These are phyloP conservation scores for Chlorops oryzae DNA, from an alignment of 1,140 invertebrate genomes.

Conservation along the genomic window DNA sequence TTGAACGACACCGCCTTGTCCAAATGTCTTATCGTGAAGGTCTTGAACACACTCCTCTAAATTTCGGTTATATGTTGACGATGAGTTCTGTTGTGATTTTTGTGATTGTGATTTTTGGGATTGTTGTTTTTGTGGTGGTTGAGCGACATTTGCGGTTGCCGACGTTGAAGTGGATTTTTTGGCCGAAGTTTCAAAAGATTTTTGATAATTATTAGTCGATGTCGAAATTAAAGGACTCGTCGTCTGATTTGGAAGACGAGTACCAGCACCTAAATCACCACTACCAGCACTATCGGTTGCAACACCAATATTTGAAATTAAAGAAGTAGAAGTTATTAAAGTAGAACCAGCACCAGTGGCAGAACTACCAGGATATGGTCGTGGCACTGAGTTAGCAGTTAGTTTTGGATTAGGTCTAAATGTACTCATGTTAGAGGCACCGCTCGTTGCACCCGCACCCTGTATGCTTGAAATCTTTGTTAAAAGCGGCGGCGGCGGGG, in stretches of 20 bases:
- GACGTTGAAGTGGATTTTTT: too few relatives aligned
- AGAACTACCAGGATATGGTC: constrained; percentile 43
- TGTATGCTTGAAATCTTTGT: constrained; percentile 45
- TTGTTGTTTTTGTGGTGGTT: constrained; percentile 31
- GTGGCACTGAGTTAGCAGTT: constrained; percentile 46
- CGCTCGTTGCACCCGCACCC: constrained; percentile 30
- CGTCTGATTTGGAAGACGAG: constrained; percentile 6
- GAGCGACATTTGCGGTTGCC: constrained; percentile 16
- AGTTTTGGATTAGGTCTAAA: constrained; percentile 46
- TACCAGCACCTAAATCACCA: too few relatives aligned
- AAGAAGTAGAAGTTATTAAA: too few relatives aligned
- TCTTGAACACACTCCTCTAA: constrained; percentile 45
- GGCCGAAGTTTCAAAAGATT: constrained; percentile 45
- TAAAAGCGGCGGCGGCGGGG: constrained; percentile 41
- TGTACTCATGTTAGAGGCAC: too few relatives aligned
- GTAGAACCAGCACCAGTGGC: constrained; percentile 13
- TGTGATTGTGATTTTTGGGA: too few relatives aligned
- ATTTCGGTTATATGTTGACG: too few relatives aligned
- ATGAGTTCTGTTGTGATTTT: too few relatives aligned
- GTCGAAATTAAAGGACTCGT: constrained; percentile 18
- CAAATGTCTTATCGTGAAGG: constrained; percentile 46
- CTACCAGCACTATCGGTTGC: constrained; percentile 23
- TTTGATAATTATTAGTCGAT: constrained; percentile 41
- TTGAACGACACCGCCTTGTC: constrained; percentile 42
- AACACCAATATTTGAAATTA: too few relatives aligned